A percentile compares a stretch with the other conserved stretches of the same genome.
These are phyloP conservation scores for Gallinago media DNA, from an alignment of 2,113 vertebrate genomes.

Conservation along the genomic window DNA sequence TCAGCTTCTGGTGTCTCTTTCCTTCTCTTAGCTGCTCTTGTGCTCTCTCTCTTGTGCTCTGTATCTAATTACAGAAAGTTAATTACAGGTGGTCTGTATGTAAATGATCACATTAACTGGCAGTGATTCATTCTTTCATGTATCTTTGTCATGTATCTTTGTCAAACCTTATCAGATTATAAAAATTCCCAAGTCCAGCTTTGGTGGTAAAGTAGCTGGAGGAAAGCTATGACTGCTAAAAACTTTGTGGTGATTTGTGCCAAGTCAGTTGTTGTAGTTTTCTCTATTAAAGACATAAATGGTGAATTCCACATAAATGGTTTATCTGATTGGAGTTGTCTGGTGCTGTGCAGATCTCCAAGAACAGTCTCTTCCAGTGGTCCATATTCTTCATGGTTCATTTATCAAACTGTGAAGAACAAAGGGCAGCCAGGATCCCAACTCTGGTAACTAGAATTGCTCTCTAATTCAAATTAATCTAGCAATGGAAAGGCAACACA, in stretches of 20 bases:
- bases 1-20: not conserved
- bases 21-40: not conserved
- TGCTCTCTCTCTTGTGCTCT: not conserved
- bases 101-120: not conserved
- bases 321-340: not conserved
- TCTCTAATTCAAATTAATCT: not conserved
- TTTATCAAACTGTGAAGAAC: not conserved
- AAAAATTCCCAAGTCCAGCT: not conserved
- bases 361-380: not conserved
- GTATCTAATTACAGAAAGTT: not conserved
- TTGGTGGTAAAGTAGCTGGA: not conserved
- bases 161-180: not conserved
- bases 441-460: not conserved
- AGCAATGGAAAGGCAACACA: not conserved
- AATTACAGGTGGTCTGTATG: not conserved
- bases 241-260: not conserved
- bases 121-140: not conserved
- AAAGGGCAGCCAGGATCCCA: not conserved
- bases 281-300: not conserved
- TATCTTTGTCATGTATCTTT: not conserved
- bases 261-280: not conserved
- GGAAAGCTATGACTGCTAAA: not conserved
- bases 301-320: not conserved
- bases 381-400: not conserved
- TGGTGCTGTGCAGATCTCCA: not conserved